These are phyloP conservation scores for Pteronura brasiliensis DNA, from an alignment of 2,113 vertebrate genomes.

Conservation along the genomic window DNA sequence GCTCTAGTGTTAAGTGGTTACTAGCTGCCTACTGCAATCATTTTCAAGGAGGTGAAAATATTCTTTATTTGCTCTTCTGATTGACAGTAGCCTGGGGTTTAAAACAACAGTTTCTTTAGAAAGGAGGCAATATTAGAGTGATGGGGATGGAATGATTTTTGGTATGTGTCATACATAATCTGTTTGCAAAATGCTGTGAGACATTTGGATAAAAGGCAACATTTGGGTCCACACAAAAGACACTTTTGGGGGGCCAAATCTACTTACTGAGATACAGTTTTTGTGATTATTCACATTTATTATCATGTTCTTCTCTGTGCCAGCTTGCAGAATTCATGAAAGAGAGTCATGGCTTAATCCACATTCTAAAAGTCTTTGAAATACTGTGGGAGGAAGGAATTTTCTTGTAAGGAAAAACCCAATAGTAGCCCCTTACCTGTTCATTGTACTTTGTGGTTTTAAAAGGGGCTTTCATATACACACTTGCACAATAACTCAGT, in stretches of 20 bases:
- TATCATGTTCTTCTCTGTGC: neutral
- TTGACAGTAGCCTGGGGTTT: neutral
- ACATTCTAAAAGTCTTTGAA: slow-evolving; percentile 12
- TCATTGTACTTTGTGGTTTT: neutral
- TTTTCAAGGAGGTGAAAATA: slow-evolving; percentile 11
- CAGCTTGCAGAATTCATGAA: neutral
- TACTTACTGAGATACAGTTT: neutral
- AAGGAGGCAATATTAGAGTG: neutral
- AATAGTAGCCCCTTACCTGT: neutral
- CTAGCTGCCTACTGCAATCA: neutral
- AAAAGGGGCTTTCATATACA: neutral
- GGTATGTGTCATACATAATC: neutral
- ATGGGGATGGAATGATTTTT: neutral
- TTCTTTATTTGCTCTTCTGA: slow-evolving; percentile 13
- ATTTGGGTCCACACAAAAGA: neutral
- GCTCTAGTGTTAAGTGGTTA: neutral
- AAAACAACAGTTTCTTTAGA: slow-evolving; percentile 39
- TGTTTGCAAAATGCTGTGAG: neutral
- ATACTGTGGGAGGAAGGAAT: neutral
- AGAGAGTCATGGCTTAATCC: neutral
- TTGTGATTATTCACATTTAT: slow-evolving; percentile 42
- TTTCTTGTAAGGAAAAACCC: slow-evolving; percentile 2
- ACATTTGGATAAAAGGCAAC: slow-evolving; percentile 43
- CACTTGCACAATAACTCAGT: neutral
- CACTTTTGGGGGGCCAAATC: neutral